Base-by-base conservation (phyloP, 2,113 vertebrate species). In the Siphamia tubifer region DNA sequence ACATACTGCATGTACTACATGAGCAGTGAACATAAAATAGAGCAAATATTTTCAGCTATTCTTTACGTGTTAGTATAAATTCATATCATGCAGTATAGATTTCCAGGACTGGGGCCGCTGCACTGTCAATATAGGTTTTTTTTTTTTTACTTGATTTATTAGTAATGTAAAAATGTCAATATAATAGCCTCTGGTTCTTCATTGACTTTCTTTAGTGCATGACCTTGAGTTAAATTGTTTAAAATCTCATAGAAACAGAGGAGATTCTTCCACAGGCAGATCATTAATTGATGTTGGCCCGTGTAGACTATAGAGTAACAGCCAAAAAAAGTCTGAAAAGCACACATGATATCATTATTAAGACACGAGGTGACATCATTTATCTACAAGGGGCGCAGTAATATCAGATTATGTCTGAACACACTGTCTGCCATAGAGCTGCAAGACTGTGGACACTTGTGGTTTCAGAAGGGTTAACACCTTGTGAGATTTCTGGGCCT, bases 311-410 rank as follows among this genome's bases (percentile, higher is more conserved):
- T 19, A 24, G 43, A 69, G 21, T 68, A 57, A 70, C 77, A 32
- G 70, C 35, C 69, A 75, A 58, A 34, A 12, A 17, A 19, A 2
- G 55, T 60, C 53, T 71, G 66, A 25, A 66, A 54, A 65, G 16
- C 72, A 74, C 72, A 43, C 69, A 76, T 88, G 84, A 88, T 75
- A 71, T 90, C 75, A 85, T 48, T 6, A 2, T 40, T 30, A 15
- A 69, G 73, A 73, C 31, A 64, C 51, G 53, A 1, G n/a, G 20
- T 86, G 81, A 89, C 66, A 55, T 86, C 74, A 85, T 11, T 30
- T 39, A 6, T 31, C 7, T 1, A 5, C 13, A 40, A 36, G 56
- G 54, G 19, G 40, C 30, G 21, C 24, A 45, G 21, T 19, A 52
- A 44, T 52, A 55, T 51, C 39, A 21, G 42, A 60, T 39, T 40